These are phyloP conservation scores for Popillia japonica DNA, from an alignment of 1,140 invertebrate species.

Conservation along the genomic window DNA sequence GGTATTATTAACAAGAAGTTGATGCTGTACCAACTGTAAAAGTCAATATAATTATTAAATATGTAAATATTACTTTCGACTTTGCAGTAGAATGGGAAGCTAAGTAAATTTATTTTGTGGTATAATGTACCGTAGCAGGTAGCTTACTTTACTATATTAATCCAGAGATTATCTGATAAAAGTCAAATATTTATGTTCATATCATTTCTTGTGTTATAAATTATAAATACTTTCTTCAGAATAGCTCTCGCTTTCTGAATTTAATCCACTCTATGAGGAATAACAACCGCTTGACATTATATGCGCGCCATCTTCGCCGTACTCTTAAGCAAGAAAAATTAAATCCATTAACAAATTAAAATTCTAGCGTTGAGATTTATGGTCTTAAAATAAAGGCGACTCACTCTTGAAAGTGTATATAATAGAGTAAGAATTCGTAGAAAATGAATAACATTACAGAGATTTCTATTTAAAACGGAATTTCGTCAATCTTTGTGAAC, in stretches of 20 bases:
- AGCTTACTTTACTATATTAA: background rate
- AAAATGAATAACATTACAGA: no score
- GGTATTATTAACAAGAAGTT: no score
- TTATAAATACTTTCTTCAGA: background rate
- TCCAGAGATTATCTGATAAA: background rate
- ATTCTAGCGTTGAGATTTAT: background rate
- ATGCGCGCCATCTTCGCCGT: background rate
- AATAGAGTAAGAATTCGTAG: background rate
- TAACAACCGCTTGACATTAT: background rate
- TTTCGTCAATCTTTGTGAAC: background rate
- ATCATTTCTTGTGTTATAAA: background rate
- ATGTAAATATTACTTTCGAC: background rate
- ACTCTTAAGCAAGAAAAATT: background rate
- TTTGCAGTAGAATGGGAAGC: no score
- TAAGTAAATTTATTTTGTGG: background rate
- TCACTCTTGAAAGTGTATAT: background rate
- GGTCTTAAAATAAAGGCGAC: background rate
- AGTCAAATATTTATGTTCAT: background rate
- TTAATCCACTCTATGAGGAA: background rate
- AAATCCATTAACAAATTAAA: constrained; percentile 4
- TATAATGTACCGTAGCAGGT: no score
- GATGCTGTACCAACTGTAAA: no score
- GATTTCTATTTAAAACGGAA: background rate
- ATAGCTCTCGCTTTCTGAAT: background rate
- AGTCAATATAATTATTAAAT: no score